Evolutionary conservation across 2,113 vertebrate genomes (phyloP), one percentile per base, ranked within the genome.

Genomic region (Neogale vison): DNA sequence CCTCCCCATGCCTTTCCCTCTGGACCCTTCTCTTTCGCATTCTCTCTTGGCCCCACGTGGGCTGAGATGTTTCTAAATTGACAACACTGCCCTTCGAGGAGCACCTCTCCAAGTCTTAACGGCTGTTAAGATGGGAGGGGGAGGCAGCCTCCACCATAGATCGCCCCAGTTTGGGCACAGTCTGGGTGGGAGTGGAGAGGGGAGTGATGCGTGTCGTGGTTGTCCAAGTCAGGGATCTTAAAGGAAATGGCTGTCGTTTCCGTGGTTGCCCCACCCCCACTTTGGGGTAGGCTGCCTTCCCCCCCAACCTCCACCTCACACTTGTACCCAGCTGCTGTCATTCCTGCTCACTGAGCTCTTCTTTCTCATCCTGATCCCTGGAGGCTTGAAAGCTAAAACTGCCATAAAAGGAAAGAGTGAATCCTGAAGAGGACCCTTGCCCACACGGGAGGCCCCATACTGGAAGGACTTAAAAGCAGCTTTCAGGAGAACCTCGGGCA

Each of bases 21-120:
- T 59, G 11, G 39, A 94, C 96, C 95, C 95, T 96, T 95, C 93
- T 97, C 93, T 97, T 63, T 94, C 29, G 86, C 96, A 26, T 81
- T 95, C 69, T 97, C n/a, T 69, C 59, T 85, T 23, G 1, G 59
- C 67, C 86, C 36, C 74, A 1, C 4, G 3, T 1, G 3, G 88
- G 92, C 79, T 65, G 90, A 95, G 76, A 29, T 26, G 9, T 90
- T 89, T 95, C 55, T 83, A 59, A 89, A 67, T 84, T 14, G 69
- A 59, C 85, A 65, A 42, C 81, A 84, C 63, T 31, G 20, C 11
- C 23, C 34, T 21, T n/a, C 26, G 4, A 65, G 74, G 31, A 88
- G 65, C 65, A 74, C 59, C n/a, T 61, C 57, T 94, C 77, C 69
- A 24, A 76, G 91, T 45, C 81, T 91, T 45, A 76, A 69, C 11